Evolutionary conservation across 2,888 invertebrate species (phyloP).

Genomic region (Thereva nobilitata): DNA sequence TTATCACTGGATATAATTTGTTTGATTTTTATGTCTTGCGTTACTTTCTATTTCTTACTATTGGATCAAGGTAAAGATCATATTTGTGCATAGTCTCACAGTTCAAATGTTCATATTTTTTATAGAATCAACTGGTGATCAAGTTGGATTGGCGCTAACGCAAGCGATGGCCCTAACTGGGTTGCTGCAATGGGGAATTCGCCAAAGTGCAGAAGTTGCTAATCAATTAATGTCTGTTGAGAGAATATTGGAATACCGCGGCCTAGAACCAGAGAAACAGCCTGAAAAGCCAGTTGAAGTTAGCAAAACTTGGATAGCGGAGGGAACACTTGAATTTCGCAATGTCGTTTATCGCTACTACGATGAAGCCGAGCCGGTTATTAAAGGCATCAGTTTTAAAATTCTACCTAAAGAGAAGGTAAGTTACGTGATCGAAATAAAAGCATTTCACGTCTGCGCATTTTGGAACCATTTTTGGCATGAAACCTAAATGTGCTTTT

Average conservation of each 20-base stretch:
- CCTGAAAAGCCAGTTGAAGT: slow-evolving; percentile 46
- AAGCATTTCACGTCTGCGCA: too few species aligned
- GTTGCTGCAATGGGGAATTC: slow-evolving; percentile 71
- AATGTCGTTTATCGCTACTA: slow-evolving; percentile 70
- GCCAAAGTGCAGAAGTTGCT: slow-evolving; percentile 72
- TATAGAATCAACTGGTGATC: slow-evolving; percentile 51
- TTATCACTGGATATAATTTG: slow-evolving; percentile 69
- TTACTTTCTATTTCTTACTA: slow-evolving; percentile 68
- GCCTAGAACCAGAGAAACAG: slow-evolving; percentile 55
- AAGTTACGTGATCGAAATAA: slow-evolving; percentile 33
- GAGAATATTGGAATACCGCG: slow-evolving; percentile 70
- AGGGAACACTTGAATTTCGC: slow-evolving; percentile 60
- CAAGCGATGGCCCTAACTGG: slow-evolving; percentile 60
- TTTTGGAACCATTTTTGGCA: too few species aligned
- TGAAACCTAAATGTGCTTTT: too few species aligned
- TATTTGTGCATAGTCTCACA: background rate
- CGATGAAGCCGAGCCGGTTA: slow-evolving; percentile 78
- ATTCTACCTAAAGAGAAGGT: slow-evolving; percentile 63
- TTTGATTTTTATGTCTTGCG: slow-evolving; percentile 65
- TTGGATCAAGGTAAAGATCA: slow-evolving; percentile 42
- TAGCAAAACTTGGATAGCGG: slow-evolving; percentile 59
- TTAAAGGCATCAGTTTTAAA: slow-evolving; percentile 68
- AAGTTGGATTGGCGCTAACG: slow-evolving; percentile 62
- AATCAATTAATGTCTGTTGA: slow-evolving; percentile 74
- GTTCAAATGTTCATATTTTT: background rate